Evolutionary conservation across 2,888 invertebrate species (phyloP).

Genomic region (Deroplatys truncata): DNA sequence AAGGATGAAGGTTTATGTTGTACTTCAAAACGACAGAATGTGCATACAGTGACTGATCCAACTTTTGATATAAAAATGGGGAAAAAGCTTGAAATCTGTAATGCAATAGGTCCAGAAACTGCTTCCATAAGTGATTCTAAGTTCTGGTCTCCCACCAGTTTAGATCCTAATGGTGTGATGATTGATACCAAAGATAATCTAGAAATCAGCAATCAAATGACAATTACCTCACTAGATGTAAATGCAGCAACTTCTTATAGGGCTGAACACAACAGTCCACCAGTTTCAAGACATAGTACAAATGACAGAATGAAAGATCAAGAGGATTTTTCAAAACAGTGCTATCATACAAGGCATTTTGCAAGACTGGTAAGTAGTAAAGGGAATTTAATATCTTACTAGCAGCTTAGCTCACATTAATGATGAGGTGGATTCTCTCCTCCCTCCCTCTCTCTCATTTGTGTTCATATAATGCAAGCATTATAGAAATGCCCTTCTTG

Average conservation of each 20-base stretch:
- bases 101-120: not conserved
- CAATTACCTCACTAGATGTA: conserved; percentile 7
- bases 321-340: not conserved
- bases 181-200: conserved; percentile 11
- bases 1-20: not conserved
- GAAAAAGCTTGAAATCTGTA: not conserved
- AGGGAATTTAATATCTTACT: too few species aligned
- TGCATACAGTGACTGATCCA: not conserved
- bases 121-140: not conserved
- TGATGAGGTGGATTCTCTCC: too few species aligned
- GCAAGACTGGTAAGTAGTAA: conserved; percentile 16
- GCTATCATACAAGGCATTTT: conserved; percentile 1
- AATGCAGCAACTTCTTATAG: not conserved
- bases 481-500: too few species aligned
- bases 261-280: not conserved
- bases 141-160: not conserved
- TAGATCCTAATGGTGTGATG: not conserved
- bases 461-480: too few species aligned
- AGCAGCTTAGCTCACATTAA: too few species aligned
- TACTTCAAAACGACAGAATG: not conserved
- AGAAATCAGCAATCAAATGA: not conserved
- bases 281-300: not conserved
- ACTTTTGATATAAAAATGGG: not conserved
- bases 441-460: too few species aligned
- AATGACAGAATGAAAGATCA: not conserved